Percentiles rank a stretch among this genome's conserved stretches.
Conservation (phyloP, 35 echinoderm and acorn worm genomes). For the Strongylocentrotus purpuratus region DNA sequence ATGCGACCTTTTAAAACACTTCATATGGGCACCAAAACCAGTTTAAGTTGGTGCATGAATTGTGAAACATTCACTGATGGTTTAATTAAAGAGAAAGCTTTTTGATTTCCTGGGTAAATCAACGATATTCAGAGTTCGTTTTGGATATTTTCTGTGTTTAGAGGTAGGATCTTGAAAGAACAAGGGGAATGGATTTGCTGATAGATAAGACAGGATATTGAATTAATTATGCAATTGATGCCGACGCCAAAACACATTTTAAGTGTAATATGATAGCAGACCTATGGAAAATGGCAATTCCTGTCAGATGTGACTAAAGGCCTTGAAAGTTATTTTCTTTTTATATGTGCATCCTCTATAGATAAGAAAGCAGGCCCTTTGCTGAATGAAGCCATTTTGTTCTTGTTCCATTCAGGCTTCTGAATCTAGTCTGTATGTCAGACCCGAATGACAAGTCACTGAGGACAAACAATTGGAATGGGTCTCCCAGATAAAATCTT, state of each 20-base stretch:
- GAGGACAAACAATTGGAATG: too few species aligned
- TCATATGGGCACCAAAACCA: background rate
- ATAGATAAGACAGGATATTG: background rate
- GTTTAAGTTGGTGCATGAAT: background rate
- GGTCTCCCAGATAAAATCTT: too few species aligned
- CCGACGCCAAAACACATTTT: background rate
- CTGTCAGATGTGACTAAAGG: background rate
- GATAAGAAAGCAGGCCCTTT: background rate
- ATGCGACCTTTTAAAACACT: background rate
- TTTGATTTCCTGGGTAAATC: slow-evolving; percentile 12
- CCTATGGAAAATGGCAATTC: background rate
- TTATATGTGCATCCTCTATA: background rate
- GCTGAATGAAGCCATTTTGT: background rate
- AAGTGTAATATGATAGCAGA: slow-evolving; percentile 9
- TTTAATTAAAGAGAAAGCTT: slow-evolving; percentile 2
- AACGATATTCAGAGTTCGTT: slow-evolving; percentile 3
- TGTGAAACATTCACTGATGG: background rate
- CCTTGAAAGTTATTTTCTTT: background rate
- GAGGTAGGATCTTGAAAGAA: background rate
- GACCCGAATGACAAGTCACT: too few species aligned
- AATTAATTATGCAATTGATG: background rate
- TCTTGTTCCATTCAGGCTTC: too few species aligned
- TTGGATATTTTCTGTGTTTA: background rate
- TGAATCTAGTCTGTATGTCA: too few species aligned
- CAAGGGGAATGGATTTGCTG: background rate